Evolutionary conservation across 1,140 invertebrate genomes (phyloP), one percentile per base, ranked within the genome.

Genomic region (Meloidogyne chitwoodi): DNA sequence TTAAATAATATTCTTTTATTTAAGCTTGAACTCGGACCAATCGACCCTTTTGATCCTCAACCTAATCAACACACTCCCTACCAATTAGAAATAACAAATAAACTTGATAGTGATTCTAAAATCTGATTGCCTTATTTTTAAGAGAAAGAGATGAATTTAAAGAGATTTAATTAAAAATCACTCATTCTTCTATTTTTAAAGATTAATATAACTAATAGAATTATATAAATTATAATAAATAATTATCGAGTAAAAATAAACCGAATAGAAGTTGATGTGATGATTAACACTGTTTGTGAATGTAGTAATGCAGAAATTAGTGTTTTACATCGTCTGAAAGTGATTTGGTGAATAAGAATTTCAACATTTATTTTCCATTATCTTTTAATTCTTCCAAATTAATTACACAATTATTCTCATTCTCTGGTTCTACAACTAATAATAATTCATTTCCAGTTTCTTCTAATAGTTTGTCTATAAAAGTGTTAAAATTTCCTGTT

Each of bases 391-490:
- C 48, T n/a, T 56, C 48, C 1, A 14, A n/a, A 56, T 56, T 56
- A 22, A 56, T 56, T 22, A 56, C n/a, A 56, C 48, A 56, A 56
- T 27, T 63, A 44, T 48, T 34, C 61, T 77, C 71, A 75, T 78
- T 62, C 71, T 78, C 78, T 66, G 76, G 77, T 24, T 38, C 22
- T 10, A 68, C 68, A 16, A 78, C 66, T n/a, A 78, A 34, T 11
- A 78, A 27, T 8, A 78, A 26, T 67, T 78, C 67, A 66, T 78
- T 80, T 41, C 77, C 77, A 16, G 63, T 19, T 8, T 79, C 64
- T 56, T 79, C 64, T 56, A 78, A 65, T 16, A 70, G 24, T 74
- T 78, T 66, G 38, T 82, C 65, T 11, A 72, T 48, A 41, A 83
- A 82, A 14, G 26, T 11, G n/a, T 64, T 61, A 10, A 82, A 72